Base-by-base conservation (phyloP, 2,888 invertebrate species). In the Temnothorax rugatulus region DNA sequence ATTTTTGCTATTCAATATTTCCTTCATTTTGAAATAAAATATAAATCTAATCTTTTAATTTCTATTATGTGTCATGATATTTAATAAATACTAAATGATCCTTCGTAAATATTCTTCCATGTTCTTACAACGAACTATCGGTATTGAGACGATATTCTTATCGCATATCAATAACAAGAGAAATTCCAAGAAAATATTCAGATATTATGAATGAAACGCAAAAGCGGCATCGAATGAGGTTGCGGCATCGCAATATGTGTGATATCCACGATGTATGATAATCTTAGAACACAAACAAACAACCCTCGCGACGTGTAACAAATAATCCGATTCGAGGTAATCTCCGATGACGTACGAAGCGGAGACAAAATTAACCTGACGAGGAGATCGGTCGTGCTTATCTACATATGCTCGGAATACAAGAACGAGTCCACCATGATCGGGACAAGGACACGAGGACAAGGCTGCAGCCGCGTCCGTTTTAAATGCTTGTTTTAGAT, bases 351-450 rank as follows among this genome's bases (percentile, higher is more conserved):
- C 79, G 71, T 59, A 71, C 38, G 59, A 81, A 38, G 50, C 38
- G 47, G 9, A 25, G 59, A 59, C 79, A 73, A 81, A 81, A 81
- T 73, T 81, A 73, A 71, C 79, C 25, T 21, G 57, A 15, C 44
- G 1, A 21, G 59, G 4, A 79, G 13, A 71, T 71, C 59, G 57
- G 54, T 44, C 63, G 13, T 29, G n/a, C 59, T 59, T 44, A 41
- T 73, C 52, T 25, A 29, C 29, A 29, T 29, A 7, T 21, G 25
- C 25, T 38, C 38, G 25, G 25, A 64, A 75, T 21, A 38, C 34
- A 75, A 34, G 15, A 75, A 75, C 5, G 41, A 66, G 21, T 44
- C 11, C 7, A 69, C 34, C 57, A 69, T 69, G 29, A 47, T 69
- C n/a, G 47, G 25, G 18, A 79, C 44, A 69, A 77, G 57, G 34